These are phyloP conservation scores for Platycheirus rosarum DNA, from an alignment of 2,888 invertebrate genomes.

Conservation along the genomic window DNA sequence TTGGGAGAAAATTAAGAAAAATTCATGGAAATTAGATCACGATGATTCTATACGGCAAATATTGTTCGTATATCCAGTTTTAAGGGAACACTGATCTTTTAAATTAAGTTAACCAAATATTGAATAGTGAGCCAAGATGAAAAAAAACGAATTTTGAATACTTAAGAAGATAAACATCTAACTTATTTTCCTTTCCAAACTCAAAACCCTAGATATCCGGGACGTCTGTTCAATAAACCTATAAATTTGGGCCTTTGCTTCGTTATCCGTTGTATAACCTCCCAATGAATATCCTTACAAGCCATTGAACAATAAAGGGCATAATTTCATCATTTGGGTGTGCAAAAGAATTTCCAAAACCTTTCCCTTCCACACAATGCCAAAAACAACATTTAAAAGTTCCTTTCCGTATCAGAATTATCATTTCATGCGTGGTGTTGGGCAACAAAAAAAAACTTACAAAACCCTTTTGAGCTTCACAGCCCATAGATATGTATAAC, in stretches of 20 bases:
- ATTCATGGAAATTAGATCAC: no score
- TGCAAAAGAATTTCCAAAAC: constrained; percentile 13
- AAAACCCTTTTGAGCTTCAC: constrained; percentile 15
- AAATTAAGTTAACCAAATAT: no score
- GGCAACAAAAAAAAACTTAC: neutral
- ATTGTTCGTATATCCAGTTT: no score
- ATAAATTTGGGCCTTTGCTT: neutral
- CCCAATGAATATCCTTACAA: constrained; percentile 52
- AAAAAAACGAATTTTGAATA: neutral
- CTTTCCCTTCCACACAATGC: constrained; percentile 8
- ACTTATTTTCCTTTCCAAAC: neutral
- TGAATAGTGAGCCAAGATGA: no score
- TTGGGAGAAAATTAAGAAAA: no score
- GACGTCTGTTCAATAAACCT: constrained; percentile 10
- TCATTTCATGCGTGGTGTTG: constrained; percentile 8
- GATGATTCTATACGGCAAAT: no score
- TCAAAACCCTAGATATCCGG: neutral
- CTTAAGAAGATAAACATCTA: neutral
- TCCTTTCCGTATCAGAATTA: constrained; percentile 15
- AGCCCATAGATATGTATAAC: neutral
- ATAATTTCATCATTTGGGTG: constrained; percentile 51
- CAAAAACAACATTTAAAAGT: neutral
- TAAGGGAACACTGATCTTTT: no score
- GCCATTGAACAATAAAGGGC: constrained; percentile 57
- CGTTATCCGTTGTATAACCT: constrained; percentile 20